Percentiles rank a stretch among this genome's conserved stretches.
Evolutionary conservation across 35 echinoderm and acorn worm genomes (phyloP).

Genomic region (Diadema setosum): DNA sequence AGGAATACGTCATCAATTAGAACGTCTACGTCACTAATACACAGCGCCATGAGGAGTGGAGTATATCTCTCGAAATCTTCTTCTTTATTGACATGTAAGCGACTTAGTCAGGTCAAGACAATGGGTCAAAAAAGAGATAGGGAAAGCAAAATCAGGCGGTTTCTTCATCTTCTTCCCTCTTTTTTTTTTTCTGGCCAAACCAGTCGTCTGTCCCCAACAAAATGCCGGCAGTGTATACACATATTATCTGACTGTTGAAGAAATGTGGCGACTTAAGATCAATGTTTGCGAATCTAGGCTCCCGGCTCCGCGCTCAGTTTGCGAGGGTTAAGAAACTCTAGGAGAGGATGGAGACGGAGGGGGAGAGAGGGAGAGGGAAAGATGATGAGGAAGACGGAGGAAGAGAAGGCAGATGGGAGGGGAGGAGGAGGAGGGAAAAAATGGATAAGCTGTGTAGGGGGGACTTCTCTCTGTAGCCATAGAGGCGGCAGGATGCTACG

Average conservation of each 20-base stretch:
- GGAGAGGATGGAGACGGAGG: not conserved
- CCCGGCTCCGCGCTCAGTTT: not conserved
- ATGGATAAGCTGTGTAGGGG: not conserved
- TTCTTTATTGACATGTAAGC: too few species aligned
- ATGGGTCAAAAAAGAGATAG: too few species aligned
- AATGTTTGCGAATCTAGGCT: conserved; percentile 12
- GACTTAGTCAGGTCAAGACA: too few species aligned
- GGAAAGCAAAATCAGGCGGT: too few species aligned
- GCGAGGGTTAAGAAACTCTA: not conserved
- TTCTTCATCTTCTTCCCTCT: too few species aligned
- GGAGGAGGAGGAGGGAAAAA: not conserved
- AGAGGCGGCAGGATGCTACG: not conserved
- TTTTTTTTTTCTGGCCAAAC: too few species aligned
- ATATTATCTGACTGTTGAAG: conserved; percentile 1
- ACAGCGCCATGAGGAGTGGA: too few species aligned
- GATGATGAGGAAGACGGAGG: not conserved
- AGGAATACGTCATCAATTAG: too few species aligned
- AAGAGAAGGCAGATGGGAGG: not conserved
- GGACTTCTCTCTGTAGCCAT: not conserved
- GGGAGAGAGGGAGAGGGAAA: not conserved
- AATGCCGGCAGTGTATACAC: conserved; percentile 9
- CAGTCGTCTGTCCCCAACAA: not conserved
- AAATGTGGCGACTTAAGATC: conserved; percentile 28
- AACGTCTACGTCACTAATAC: too few species aligned
- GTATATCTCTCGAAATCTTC: too few species aligned